Evolutionary conservation across 2,797 vertebrate genomes (phyloP), one percentile per base, ranked within the genome.

Genomic region (Falco novaeseelandiae): DNA sequence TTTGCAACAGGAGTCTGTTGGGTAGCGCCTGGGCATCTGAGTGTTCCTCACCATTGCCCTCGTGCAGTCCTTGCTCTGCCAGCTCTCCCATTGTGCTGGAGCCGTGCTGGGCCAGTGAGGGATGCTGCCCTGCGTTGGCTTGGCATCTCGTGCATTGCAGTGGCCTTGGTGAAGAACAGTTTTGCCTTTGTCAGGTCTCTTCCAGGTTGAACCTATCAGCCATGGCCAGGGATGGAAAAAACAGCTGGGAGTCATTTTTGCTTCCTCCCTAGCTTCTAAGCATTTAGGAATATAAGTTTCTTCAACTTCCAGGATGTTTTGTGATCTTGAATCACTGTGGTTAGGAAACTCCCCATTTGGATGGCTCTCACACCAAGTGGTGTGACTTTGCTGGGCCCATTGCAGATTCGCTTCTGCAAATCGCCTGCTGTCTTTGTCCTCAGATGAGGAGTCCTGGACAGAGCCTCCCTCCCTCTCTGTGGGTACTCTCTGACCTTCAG

Each of bases 311-410:
- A 18, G 1, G 58, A 19, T 19, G 21, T 21, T 63, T 61, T 80
- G 36, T 88, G n/a, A 32, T 61, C 13, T 15, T 10, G 2, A 32
- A 11, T 62, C 8, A 2, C 27, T 6, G 48, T 2, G 1, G 4
- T 22, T 6, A 15, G 81, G 55, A 36, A 1, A 0, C 1, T 15
- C 13, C 13, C 6, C 1, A 0, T 11, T 22, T 0, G 0, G 26
- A 55, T 0, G 2, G 66, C 48, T 67, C 17, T 19, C 44, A 19
- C 44, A 44, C 44, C 1, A 6, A 6, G 26, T 15, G 55, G 34
- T 34, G 7, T 1, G 17, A 17, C 30, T n/a, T 65, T 46, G 21
- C 46, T 0, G 9, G 65, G 8, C 61, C 2, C 0, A 1, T 14
- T 44, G 29, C 22, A 13, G 22, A 26, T 65, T 23, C 58, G 18